These are phyloP conservation scores for Trachemys scripta DNA, from an alignment of 2,113 vertebrate species.

Conservation along the genomic window DNA sequence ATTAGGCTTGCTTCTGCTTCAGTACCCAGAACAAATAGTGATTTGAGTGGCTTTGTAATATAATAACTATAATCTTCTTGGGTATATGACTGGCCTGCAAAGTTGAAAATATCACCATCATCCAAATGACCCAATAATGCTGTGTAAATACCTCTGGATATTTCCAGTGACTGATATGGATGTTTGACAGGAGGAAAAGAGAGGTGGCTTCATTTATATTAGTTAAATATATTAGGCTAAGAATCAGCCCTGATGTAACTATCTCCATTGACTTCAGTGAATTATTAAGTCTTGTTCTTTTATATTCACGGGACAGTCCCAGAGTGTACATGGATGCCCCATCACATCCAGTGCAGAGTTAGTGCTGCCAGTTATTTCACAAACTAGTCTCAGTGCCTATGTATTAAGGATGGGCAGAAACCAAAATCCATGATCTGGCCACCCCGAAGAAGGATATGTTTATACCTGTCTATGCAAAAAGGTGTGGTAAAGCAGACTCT, in stretches of 20 bases:
- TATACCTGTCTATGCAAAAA: accelerated
- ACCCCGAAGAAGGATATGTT: neutral
- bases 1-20: neutral
- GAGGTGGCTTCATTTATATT: accelerated
- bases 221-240: neutral
- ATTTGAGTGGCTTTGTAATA: neutral
- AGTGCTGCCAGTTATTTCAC: neutral
- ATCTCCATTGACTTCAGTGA: neutral
- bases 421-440: accelerated
- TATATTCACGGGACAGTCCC: accelerated
- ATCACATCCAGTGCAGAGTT: accelerated
- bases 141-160: neutral
- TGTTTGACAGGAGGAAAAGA: neutral
- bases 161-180: neutral
- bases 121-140: neutral
- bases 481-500: accelerated
- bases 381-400: neutral
- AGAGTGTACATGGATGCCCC: accelerated
- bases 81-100: neutral
- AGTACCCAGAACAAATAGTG: neutral
- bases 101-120: neutral
- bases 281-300: accelerated
- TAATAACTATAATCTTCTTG: neutral
- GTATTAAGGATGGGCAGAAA: accelerated
- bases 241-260: accelerated